Base-by-base conservation (phyloP, 2,113 vertebrate species). In the Parotia lawesii region DNA sequence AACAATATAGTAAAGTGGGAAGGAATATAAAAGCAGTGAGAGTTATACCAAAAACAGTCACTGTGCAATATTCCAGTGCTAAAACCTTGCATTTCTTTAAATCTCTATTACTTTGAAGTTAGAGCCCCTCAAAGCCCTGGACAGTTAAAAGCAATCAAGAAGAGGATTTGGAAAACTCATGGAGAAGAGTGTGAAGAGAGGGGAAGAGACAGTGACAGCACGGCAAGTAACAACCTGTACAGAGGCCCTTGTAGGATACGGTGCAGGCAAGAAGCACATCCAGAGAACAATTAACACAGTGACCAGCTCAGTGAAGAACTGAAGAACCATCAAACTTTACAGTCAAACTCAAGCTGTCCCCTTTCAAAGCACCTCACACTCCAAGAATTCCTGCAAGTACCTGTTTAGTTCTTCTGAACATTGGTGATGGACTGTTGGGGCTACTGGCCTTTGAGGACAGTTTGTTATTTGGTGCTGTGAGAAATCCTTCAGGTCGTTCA, bases 341-440 rank as follows among this genome's bases (percentile, higher is more conserved):
- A 56, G 69, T 7, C 57, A 58, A 86, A 65, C 18, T 37, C 23
- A 54, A 77, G 12, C 42, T 56, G 12, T 4, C 21, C 45, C 45
- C 14, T 65, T 22, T 19, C 35, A 50, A 62, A 91, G 60, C 5
- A 2, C 20, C 12, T 71, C 75, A 62, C 1, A 1, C n/a, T 33
- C 57, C 45, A 60, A 16, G 15, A 86, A 76, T 3, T 48, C 12
- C 77, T 92, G 24, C 76, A 96, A 93, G 93, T 94, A 99, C 99
- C 99, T 99, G 99, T 96, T 99, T 99, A 82, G 99, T 99, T 96
- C 99, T 98, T 91, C 99, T 98, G 94, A 99, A 99, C 98, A 99
- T 99, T 29, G 99, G 99, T 0, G 98, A 98, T 15, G 99, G 99
- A 87, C 99, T 99, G 93, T 98, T 98, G 21, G 99, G 98, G 97